phyloP scores from a whole-genome alignment of 2,888 invertebrate species.

The Drosophila recens region DNA sequence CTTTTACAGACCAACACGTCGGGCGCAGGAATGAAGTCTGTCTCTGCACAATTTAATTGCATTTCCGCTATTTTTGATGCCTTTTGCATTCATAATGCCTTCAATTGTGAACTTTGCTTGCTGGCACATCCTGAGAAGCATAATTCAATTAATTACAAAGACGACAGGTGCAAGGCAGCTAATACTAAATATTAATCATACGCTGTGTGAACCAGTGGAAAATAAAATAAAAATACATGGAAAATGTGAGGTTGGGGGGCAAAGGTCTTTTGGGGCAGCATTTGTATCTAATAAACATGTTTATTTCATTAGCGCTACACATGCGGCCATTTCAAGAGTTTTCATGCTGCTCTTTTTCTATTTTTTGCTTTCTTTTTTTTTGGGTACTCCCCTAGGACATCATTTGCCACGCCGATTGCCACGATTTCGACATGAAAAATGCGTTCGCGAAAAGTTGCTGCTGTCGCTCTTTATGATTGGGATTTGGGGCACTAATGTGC shows the following conservation, averaged over 20 bases:
- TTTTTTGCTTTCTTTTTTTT: constrained; percentile 4
- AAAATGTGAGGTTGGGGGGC: background rate
- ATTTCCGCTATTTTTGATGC: constrained; percentile 79
- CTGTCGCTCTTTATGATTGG: constrained; percentile 74
- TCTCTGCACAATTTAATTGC: constrained; percentile 73
- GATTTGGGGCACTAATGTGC: constrained; percentile 77
- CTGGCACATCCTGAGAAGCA: constrained; percentile 71
- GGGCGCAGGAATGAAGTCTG: constrained; percentile 4
- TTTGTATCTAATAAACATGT: constrained; percentile 77
- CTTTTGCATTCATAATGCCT: constrained; percentile 73
- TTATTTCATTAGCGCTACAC: constrained; percentile 78
- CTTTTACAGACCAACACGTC: constrained; percentile 69
- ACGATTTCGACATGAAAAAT: constrained; percentile 78
- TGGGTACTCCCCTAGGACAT: constrained; percentile 66
- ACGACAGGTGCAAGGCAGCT: constrained; percentile 68
- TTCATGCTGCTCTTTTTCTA: constrained; percentile 14
- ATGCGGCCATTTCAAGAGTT: constrained; percentile 64
- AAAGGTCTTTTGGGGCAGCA: constrained; percentile 52
- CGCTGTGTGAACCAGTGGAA: constrained; percentile 45
- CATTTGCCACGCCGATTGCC: constrained; percentile 73
- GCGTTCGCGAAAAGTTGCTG: constrained; percentile 72
- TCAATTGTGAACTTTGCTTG: constrained; percentile 28
- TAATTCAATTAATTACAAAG: constrained; percentile 79
- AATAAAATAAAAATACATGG: constrained; percentile 22
- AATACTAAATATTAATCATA: constrained; percentile 74